A percentile compares a stretch with the other conserved stretches of the same genome.
Conservation (phyloP, 2,888 invertebrate genomes). For the Apodemia duryi region DNA sequence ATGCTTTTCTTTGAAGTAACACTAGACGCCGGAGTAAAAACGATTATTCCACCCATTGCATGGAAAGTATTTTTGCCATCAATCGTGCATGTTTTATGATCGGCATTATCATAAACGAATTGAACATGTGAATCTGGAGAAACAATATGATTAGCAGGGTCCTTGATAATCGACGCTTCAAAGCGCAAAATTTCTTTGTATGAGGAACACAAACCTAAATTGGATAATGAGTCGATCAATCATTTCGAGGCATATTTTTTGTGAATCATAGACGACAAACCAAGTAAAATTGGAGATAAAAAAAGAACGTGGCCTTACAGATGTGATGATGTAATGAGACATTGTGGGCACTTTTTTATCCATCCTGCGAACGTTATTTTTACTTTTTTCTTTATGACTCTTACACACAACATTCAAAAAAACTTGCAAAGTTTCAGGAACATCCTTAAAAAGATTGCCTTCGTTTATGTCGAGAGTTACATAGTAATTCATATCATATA, state of each 20-base stretch:
- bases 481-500: conserved; percentile 36
- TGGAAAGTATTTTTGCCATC: conserved; percentile 38
- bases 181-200: conserved; percentile 36
- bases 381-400: conserved; percentile 28
- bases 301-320: conserved; percentile 33
- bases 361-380: conserved; percentile 25
- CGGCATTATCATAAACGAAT: conserved; percentile 42
- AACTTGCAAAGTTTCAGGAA: conserved; percentile 35
- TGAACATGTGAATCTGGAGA: conserved; percentile 32
- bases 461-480: conserved; percentile 27
- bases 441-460: conserved; percentile 34
- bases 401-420: conserved; percentile 30
- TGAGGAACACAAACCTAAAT: conserved; percentile 32
- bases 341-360: conserved; percentile 28
- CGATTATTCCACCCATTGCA: conserved; percentile 38
- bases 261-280: conserved; percentile 36
- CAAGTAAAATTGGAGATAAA: conserved; percentile 38
- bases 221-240: conserved; percentile 32
- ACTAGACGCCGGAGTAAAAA: conserved; percentile 23
- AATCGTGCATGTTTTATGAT: conserved; percentile 37
- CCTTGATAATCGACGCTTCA: conserved; percentile 34
- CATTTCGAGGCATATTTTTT: conserved; percentile 33
- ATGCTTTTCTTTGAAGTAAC: conserved; percentile 6
- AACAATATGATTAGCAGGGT: conserved; percentile 26
- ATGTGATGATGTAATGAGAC: conserved; percentile 23